Conservation (phyloP, 2,888 invertebrate species). For the Callyntrura guangdongensis region DNA sequence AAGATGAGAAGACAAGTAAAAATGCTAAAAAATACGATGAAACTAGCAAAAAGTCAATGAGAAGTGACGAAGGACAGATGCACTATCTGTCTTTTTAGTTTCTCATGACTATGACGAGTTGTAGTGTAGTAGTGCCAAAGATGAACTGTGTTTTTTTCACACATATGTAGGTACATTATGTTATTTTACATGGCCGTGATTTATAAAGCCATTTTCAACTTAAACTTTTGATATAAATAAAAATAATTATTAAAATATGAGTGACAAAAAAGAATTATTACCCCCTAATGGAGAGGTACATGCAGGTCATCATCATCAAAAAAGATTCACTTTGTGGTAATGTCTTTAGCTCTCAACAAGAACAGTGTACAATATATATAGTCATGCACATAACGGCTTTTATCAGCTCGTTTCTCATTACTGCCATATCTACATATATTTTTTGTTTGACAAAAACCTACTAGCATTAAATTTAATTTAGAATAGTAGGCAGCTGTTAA, state of each 20-base stretch:
- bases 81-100: background rate
- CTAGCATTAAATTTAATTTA: background rate
- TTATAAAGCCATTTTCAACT: conserved; percentile 16
- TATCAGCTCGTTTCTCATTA: conserved; percentile 36
- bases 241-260: background rate
- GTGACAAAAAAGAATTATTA: background rate
- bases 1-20: conserved; percentile 8
- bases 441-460: background rate
- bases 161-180: background rate
- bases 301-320: conserved; percentile 33
- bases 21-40: conserved; percentile 33
- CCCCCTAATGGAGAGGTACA: conserved; percentile 28
- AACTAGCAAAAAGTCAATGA: conserved; percentile 42
- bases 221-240: conserved; percentile 24
- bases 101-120: background rate
- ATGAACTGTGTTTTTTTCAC: background rate
- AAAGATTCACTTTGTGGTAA: conserved; percentile 1
- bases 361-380: background rate
- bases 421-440: background rate
- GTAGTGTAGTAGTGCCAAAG: background rate
- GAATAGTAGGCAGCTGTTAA: background rate
- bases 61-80: conserved; percentile 65
- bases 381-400: background rate
- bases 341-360: background rate
- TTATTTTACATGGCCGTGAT: conserved; percentile 15